phyloP scores from a whole-genome alignment of 1,140 invertebrate genomes.

The Cotesia chilonis region DNA sequence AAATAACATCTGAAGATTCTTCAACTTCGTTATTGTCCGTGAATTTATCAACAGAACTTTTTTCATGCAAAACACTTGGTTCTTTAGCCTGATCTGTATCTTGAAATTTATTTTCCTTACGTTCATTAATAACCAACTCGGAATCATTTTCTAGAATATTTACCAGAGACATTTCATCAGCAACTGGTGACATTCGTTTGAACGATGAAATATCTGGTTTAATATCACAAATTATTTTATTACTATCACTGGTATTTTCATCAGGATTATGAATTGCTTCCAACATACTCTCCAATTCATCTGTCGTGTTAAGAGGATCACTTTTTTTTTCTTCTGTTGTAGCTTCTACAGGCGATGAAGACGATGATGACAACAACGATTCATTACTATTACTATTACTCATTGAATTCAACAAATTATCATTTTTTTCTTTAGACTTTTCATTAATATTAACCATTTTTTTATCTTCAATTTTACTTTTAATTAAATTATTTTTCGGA shows the following conservation, averaged over 20 bases:
- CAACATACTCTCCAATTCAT: constrained; percentile 63
- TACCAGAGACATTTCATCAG: constrained; percentile 60
- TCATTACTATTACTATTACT: constrained; percentile 19
- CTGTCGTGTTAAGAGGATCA: constrained; percentile 59
- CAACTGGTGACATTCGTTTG: constrained; percentile 60
- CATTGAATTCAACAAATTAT: constrained; percentile 6
- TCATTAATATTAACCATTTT: constrained; percentile 12
- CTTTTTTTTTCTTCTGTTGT: constrained; percentile 46
- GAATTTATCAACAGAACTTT: constrained; percentile 47
- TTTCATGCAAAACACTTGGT: constrained; percentile 11
- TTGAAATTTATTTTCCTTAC: constrained; percentile 45
- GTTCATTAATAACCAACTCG: constrained; percentile 52
- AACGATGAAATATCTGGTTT: constrained; percentile 46
- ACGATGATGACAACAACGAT: no score
- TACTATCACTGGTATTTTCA: constrained; percentile 52
- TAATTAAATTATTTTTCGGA: no score
- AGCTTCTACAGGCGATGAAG: not conserved
- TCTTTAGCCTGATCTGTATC: not conserved
- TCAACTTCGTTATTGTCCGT: constrained; percentile 49
- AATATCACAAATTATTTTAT: constrained; percentile 46
- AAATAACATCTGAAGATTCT: constrained; percentile 74
- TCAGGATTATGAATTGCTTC: constrained; percentile 64
- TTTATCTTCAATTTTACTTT: constrained; percentile 3
- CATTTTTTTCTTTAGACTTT: constrained; percentile 33
- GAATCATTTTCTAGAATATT: constrained; percentile 63